Percentiles rank a stretch among this genome's conserved stretches.
These are phyloP conservation scores for Microtus richardsoni DNA, from an alignment of 2,113 vertebrate genomes.

Conservation along the genomic window DNA sequence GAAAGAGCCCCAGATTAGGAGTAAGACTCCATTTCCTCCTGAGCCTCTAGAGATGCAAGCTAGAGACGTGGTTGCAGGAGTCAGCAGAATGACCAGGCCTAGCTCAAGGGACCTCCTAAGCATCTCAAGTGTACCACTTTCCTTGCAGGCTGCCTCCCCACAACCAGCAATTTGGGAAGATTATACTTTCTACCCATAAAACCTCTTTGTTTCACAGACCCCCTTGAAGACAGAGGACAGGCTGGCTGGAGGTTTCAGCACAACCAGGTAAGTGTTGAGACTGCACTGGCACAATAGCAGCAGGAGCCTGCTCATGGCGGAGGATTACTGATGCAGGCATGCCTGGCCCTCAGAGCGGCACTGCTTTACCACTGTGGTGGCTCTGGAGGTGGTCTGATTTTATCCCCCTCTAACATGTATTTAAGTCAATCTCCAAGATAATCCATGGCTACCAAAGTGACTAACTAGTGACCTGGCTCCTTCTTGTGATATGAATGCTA, in stretches of 20 bases:
- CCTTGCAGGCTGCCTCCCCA: too few species aligned
- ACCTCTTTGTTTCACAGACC: not conserved
- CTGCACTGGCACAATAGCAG: not conserved
- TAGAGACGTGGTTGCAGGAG: not conserved
- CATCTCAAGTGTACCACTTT: too few species aligned
- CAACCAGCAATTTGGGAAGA: not conserved
- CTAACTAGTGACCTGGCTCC: too few species aligned
- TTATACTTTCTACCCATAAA: not conserved
- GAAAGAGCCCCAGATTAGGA: not conserved
- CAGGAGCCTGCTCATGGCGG: not conserved
- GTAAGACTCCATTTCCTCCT: not conserved
- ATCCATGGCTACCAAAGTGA: not conserved
- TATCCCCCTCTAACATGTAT: not conserved
- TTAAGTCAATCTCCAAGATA: not conserved
- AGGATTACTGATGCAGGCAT: not conserved
- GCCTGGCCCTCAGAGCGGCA: not conserved
- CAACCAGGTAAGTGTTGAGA: not conserved
- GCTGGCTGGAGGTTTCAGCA: not conserved
- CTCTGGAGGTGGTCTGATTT: not conserved
- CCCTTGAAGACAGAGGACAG: not conserved
- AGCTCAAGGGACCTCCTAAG: not conserved
- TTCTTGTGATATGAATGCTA: not conserved
- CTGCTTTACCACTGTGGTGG: not conserved
- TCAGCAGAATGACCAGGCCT: not conserved
- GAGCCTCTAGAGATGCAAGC: not conserved